Percentiles rank a stretch among this genome's conserved stretches.
Conservation (phyloP, 2,888 invertebrate genomes). For the Papilio elwesi region DNA sequence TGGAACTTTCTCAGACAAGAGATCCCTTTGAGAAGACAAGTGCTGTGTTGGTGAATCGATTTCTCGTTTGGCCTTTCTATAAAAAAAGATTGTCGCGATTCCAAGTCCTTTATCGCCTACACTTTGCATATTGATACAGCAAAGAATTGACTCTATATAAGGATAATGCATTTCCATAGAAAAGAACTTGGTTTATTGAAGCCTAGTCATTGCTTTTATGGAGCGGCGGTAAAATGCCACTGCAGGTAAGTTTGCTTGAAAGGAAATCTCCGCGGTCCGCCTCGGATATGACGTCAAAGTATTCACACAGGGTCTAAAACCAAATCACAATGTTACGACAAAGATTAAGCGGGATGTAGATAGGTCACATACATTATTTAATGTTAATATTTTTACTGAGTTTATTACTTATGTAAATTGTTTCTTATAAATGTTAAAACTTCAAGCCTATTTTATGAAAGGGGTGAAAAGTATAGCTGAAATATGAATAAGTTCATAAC, state of each 20-base stretch:
- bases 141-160: constrained; percentile 19
- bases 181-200: constrained; percentile 37
- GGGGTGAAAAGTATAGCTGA: too few relatives aligned
- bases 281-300: constrained; percentile 60
- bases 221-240: constrained; percentile 34
- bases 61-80: not conserved
- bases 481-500: too few relatives aligned
- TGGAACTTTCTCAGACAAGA: too few relatives aligned
- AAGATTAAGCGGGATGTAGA: constrained; percentile 51
- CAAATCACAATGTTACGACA: constrained; percentile 58
- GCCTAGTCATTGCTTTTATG: constrained; percentile 40
- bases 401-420: not conserved
- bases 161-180: constrained; percentile 28
- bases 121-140: constrained; percentile 31
- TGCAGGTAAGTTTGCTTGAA: constrained; percentile 56
- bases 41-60: not conserved
- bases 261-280: constrained; percentile 62
- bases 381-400: not conserved
- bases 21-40: not conserved
- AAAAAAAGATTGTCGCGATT: not conserved
- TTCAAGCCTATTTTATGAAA: too few relatives aligned
- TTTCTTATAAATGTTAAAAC: too few relatives aligned
- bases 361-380: constrained; percentile 4
- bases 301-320: constrained; percentile 61
- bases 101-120: constrained; percentile 3